A percentile compares a stretch with the other conserved stretches of the same genome.
Conservation (phyloP, 2,888 invertebrate genomes). For the Hyppa rectilinea region DNA sequence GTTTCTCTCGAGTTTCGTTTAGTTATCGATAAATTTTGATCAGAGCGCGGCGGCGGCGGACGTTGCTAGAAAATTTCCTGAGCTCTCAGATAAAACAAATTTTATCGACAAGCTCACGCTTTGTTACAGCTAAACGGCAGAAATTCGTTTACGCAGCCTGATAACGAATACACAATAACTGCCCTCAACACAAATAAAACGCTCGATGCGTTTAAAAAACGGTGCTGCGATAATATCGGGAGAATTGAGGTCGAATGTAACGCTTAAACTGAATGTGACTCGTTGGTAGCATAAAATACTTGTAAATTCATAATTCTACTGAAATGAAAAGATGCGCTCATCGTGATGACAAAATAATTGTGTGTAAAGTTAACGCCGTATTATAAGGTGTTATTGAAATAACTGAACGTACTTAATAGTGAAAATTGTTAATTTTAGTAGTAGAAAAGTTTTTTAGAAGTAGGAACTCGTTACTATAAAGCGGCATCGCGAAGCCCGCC, state of each 20-base stretch:
- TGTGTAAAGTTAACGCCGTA: background rate
- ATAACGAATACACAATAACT: slow-evolving; percentile 55
- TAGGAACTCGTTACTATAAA: slow-evolving; percentile 7
- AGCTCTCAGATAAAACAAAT: slow-evolving; percentile 63
- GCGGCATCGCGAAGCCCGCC: background rate
- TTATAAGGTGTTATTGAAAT: background rate
- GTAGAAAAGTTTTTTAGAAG: too few species aligned
- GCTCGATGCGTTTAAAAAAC: slow-evolving; percentile 15
- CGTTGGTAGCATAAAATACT: background rate
- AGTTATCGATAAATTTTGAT: slow-evolving; percentile 64
- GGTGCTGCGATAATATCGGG: slow-evolving; percentile 13
- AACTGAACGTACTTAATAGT: background rate
- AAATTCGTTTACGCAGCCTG: slow-evolving; percentile 52
- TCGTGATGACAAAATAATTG: background rate
- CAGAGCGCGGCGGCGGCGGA: slow-evolving; percentile 46
- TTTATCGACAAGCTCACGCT: slow-evolving; percentile 59
- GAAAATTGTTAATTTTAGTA: too few species aligned
- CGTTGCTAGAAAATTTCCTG: slow-evolving; percentile 52
- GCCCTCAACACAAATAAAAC: slow-evolving; percentile 40
- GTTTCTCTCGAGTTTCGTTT: slow-evolving; percentile 51
- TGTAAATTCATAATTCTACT: background rate
- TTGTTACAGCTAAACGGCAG: slow-evolving; percentile 53
- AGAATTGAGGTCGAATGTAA: slow-evolving; percentile 5
- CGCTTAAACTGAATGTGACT: background rate
- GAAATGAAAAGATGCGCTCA: background rate